A percentile compares a stretch with the other conserved stretches of the same genome.
Evolutionary conservation across 1,140 invertebrate genomes (phyloP).

Genomic region (Penaeus chinensis): DNA sequence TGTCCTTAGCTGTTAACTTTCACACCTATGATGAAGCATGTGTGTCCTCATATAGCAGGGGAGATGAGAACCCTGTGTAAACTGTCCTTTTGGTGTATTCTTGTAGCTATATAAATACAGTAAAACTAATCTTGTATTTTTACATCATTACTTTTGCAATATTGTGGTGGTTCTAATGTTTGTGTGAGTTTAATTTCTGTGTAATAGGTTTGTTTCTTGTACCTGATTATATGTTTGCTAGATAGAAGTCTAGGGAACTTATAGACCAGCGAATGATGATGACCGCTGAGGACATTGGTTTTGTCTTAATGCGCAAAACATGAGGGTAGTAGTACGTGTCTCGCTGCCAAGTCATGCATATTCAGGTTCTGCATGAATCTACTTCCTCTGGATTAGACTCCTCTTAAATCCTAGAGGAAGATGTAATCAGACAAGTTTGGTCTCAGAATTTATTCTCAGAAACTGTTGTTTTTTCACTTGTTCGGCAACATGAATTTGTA

Average conservation of each 20-base stretch:
- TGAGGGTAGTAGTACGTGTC: too few relatives aligned
- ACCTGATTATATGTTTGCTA: conserved; percentile 26
- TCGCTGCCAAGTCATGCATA: too few relatives aligned
- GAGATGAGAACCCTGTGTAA: background rate
- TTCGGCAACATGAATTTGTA: too few relatives aligned
- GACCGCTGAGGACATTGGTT: background rate
- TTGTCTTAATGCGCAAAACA: too few relatives aligned
- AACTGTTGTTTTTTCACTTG: too few relatives aligned
- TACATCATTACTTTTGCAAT: too few relatives aligned
- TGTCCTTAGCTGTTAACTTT: background rate
- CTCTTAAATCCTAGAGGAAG: too few relatives aligned
- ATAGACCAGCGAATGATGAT: background rate
- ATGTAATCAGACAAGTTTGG: too few relatives aligned
- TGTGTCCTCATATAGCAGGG: background rate
- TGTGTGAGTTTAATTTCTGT: conserved; percentile 1
- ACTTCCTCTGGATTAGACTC: too few relatives aligned
- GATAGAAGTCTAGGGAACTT: background rate
- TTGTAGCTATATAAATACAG: background rate
- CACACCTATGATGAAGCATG: background rate
- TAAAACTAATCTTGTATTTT: background rate
- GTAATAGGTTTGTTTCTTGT: conserved; percentile 25
- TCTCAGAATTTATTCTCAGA: too few relatives aligned
- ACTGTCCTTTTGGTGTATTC: too few relatives aligned
- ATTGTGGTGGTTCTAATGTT: background rate
- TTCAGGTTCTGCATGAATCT: too few relatives aligned